Percentiles rank a stretch among this genome's conserved stretches.
phyloP scores from a whole-genome alignment of 1,140 invertebrate species.

The Platyscapa corneri region DNA sequence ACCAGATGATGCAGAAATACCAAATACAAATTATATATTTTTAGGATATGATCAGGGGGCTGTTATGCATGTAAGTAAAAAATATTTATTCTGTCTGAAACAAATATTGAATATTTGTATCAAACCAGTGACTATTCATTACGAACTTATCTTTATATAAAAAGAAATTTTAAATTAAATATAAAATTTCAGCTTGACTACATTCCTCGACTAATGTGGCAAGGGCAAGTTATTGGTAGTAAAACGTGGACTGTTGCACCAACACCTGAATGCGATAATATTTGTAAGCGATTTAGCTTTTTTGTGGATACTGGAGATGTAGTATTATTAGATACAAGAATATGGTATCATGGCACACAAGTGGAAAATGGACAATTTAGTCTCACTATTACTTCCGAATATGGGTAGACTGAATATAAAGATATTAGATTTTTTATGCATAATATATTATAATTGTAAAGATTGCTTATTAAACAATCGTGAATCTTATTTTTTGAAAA shows the following conservation, averaged over 20 bases:
- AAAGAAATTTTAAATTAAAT: not conserved
- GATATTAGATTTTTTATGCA: slow-evolving; percentile 35
- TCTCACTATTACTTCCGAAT: slow-evolving; percentile 93
- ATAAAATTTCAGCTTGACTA: slow-evolving; percentile 85
- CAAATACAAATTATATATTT: slow-evolving; percentile 94
- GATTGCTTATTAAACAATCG: slow-evolving; percentile 16
- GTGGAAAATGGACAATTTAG: slow-evolving; percentile 90
- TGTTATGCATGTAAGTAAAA: slow-evolving; percentile 89
- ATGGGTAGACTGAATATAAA: slow-evolving; percentile 72
- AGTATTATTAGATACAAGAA: slow-evolving; percentile 90
- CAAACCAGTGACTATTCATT: too few species aligned
- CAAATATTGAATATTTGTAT: too few species aligned
- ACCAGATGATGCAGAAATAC: slow-evolving; percentile 90
- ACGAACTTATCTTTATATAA: not conserved
- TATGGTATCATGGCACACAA: slow-evolving; percentile 93
- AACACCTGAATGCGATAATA: slow-evolving; percentile 89
- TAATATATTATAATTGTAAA: slow-evolving; percentile 23
- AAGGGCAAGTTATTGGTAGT: slow-evolving; percentile 90
- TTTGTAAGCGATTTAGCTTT: slow-evolving; percentile 84
- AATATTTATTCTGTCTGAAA: not conserved
- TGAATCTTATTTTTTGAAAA: slow-evolving; percentile 34
- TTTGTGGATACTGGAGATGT: slow-evolving; percentile 89
- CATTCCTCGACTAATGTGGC: slow-evolving; percentile 93
- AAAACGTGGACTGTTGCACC: slow-evolving; percentile 92
- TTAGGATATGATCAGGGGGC: slow-evolving; percentile 94